Evolutionary conservation across 2,113 vertebrate species (phyloP).

Genomic region (Ornithorhynchus anatinus): DNA sequence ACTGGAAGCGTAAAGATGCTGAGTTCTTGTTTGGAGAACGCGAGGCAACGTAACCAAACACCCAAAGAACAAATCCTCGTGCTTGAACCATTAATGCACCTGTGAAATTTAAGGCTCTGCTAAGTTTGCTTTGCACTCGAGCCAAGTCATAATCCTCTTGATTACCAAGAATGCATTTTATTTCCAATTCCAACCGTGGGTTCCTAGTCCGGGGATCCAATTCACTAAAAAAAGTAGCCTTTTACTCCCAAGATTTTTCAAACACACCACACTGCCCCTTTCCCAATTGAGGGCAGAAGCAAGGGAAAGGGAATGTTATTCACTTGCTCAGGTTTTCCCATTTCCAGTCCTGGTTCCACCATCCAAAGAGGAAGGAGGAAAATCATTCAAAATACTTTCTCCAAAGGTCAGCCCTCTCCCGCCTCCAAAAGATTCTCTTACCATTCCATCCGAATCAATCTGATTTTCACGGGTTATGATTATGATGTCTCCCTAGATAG

Average conservation of each 20-base stretch:
- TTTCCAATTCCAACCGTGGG: rapidly evolving
- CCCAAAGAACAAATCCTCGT: no score
- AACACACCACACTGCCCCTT: neutral
- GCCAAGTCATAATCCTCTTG: neutral
- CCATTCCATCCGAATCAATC: no score
- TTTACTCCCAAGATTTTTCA: neutral
- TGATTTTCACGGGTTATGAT: no score
- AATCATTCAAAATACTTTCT: neutral
- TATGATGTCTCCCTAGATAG: no score
- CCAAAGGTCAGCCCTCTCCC: neutral
- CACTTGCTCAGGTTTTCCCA: neutral
- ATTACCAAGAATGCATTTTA: neutral
- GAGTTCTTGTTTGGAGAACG: neutral
- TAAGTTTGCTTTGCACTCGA: neutral
- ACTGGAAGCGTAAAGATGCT: neutral
- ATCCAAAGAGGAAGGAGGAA: neutral
- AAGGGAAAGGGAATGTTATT: neutral
- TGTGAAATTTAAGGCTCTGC: neutral
- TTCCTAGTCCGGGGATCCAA: slow-evolving; percentile 1
- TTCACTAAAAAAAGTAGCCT: neutral
- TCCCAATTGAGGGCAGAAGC: neutral
- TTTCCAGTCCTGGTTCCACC: neutral
- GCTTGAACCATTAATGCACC: neutral
- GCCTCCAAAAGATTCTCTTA: no score
- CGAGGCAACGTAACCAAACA: neutral